These are phyloP conservation scores for Petrolisthes manimaculis DNA, from an alignment of 2,888 invertebrate species.

Conservation along the genomic window DNA sequence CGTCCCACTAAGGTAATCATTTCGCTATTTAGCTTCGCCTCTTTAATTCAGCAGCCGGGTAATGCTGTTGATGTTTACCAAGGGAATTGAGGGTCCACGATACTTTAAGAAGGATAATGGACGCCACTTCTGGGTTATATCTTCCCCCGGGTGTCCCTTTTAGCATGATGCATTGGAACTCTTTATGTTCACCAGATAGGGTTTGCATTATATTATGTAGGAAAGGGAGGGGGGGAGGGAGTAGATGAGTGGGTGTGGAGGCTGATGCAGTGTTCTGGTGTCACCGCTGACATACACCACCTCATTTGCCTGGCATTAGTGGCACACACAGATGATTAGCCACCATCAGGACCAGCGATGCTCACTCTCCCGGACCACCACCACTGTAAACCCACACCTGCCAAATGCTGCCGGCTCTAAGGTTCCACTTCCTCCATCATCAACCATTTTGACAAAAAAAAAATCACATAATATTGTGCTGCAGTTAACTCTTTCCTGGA, in stretches of 20 bases:
- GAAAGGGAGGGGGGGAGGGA: background rate
- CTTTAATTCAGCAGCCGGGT: background rate
- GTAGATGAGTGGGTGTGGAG: background rate
- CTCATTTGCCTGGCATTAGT: background rate
- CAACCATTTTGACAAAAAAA: too few relatives aligned
- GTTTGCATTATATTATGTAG: background rate
- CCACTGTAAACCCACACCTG: background rate
- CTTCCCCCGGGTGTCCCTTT: background rate
- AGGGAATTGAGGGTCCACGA: background rate
- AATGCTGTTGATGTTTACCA: background rate
- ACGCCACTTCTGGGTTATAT: background rate
- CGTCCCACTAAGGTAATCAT: background rate
- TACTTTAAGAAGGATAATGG: conserved; percentile 11
- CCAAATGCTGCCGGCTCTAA: too few relatives aligned
- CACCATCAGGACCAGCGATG: background rate
- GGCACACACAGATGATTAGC: background rate
- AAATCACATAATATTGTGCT: too few relatives aligned
- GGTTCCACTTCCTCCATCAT: too few relatives aligned
- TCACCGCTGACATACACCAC: background rate
- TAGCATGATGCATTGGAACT: background rate
- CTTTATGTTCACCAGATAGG: too few relatives aligned
- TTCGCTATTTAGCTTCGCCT: background rate
- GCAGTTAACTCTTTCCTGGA: too few relatives aligned
- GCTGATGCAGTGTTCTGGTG: background rate
- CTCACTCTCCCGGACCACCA: background rate